Evolutionary conservation across 2,888 invertebrate genomes (phyloP), one percentile per base, ranked within the genome.

Genomic region (Leptarthrus brevirostris): DNA sequence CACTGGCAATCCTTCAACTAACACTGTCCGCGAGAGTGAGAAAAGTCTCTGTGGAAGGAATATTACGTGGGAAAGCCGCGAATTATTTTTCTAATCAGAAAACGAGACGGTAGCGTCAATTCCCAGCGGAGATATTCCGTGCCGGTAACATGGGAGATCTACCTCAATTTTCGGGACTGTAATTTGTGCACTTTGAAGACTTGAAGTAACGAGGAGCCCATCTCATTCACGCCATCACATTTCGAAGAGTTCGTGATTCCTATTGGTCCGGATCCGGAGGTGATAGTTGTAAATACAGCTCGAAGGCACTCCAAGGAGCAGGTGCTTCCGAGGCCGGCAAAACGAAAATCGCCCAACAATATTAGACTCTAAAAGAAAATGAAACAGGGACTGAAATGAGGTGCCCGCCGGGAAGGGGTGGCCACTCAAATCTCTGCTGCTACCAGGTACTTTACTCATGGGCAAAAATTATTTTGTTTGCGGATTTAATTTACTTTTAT

Each of bases 71-170:
- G 47, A 20, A 18, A 52, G 30, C 52, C 69, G 69, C 69, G 52
- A 69, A 69, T 69, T 69, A 69, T 69, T 69, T 69, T 69, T 69
- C 69, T 69, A 69, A 69, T 69, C 69, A 69, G 52, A 69, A 69
- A 69, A 6, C 69, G 36, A 52, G 52, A 52, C 69, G 69, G 24
- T 18, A 22, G 18, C 52, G n/a, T 18, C 69, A n/a, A 44, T 18
- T 69, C 69, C 69, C 69, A 49, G 52, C 2, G 69, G 69, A 49
- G 34, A 52, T 36, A 69, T 69, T 69, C 69, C 18, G 52, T 18
- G 36, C 14, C 6, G 22, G 69, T 30, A 49, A 34, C 34, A 20
- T 66, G 69, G 52, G 69, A 69, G 52, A 69, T 49, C 69, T 36
- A 44, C 34, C 52, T 52, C 69, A 69, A 69, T 69, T 69, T 69